Evolutionary conservation across 2,113 vertebrate species (phyloP).

Genomic region (Bolborhynchus lineola): DNA sequence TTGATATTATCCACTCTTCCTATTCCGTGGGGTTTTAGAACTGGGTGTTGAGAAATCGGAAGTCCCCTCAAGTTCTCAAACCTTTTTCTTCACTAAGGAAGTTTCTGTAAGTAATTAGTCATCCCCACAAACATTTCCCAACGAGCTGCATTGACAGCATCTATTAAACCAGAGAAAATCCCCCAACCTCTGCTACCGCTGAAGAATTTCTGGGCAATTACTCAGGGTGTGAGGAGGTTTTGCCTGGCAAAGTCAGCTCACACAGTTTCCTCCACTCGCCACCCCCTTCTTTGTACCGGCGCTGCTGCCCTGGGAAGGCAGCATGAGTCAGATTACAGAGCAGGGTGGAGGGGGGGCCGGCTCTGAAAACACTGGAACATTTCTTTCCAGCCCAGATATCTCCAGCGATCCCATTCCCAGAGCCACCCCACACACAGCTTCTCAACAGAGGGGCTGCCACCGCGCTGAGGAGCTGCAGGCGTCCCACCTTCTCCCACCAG

Average conservation of each 20-base stretch:
- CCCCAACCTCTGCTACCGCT: neutral
- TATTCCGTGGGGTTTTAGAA: neutral
- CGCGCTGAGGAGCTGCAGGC: fast-evolving
- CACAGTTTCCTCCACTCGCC: neutral
- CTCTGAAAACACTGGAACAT: neutral
- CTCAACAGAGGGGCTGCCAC: neutral
- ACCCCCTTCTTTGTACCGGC: neutral
- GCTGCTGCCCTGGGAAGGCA: constrained; percentile 6
- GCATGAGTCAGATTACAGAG: constrained; percentile 36
- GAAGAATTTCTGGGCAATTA: neutral
- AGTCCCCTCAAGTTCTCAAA: neutral
- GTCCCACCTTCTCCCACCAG: neutral
- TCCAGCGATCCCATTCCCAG: neutral
- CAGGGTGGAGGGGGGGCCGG: neutral
- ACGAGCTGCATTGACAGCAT: neutral
- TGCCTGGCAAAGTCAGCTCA: constrained; percentile 33
- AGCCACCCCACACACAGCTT: neutral
- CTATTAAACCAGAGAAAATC: neutral
- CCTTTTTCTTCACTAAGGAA: neutral
- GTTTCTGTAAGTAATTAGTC: constrained; percentile 21
- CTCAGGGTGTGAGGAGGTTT: constrained; percentile 34
- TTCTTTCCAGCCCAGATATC: constrained; percentile 1
- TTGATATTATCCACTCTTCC: neutral
- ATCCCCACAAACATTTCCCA: constrained; percentile 29
- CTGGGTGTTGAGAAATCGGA: neutral